Base-by-base conservation (phyloP, 2,888 invertebrate genomes). In the Andricus curvator region DNA sequence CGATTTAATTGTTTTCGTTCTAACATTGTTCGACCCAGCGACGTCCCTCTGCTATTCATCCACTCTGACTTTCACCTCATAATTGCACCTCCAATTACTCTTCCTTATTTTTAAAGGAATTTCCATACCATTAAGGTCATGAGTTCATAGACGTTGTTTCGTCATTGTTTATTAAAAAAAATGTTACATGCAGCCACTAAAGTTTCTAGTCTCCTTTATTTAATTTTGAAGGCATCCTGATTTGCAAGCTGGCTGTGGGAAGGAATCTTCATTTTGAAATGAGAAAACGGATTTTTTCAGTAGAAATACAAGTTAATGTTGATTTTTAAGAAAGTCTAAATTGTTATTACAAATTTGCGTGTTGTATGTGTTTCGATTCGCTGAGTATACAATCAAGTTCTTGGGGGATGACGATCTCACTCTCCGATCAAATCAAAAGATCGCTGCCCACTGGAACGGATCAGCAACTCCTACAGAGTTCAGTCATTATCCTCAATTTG, bases 401-500 rank as follows among this genome's bases (percentile, higher is more conserved):
- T 22, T 62, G 62, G 25, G 25, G 15, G 25, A 62, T 62, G 62
- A 25, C 62, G 62, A 62, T 62, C 62, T 85, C 85, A 83, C 83
- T 83, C 82, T 82, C 76, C 82, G 81, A 83, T 85, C 84, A 85
- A 85, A 83, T 85, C 81, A 85, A 83, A 83, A 84, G 83, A 83
- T 81, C 84, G 76, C 83, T 83, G 82, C 81, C 41, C 70, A 79
- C 79, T 79, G 44, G 70, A 79, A 84, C 80, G 84, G 82, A 82
- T 84, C 84, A 81, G 78, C 65, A 78, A 83, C 83, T 84, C 83
- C 62, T 62, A 62, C 62, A 25, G 62, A 62, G 25, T 62, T 62
- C 25, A 62, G 62, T 62, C 62, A 62, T 62, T 62, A 62, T 62
- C 62, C 62, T 62, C 62, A 25, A 62, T 62, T 25, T 25, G 62